These are phyloP conservation scores for Platycheirus rosarum DNA, from an alignment of 2,888 invertebrate species.

Conservation along the genomic window DNA sequence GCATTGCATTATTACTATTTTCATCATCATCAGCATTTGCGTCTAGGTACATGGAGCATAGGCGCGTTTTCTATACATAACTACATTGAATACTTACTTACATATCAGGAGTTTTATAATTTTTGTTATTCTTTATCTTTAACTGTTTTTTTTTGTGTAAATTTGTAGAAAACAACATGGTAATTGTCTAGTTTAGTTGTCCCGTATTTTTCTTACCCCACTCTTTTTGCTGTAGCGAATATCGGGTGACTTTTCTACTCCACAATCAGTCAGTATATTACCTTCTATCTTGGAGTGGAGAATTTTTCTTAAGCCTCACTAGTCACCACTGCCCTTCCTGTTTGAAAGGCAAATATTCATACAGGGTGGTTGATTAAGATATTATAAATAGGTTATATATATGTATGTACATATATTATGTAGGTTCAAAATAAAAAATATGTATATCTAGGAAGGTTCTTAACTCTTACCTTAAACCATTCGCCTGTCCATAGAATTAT, in stretches of 20 bases:
- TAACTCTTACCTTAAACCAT: too few relatives aligned
- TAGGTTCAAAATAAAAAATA: too few relatives aligned
- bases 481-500: too few relatives aligned
- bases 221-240: too few relatives aligned
- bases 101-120: conserved; percentile 71
- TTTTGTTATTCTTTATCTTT: conserved; percentile 72
- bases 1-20: conserved; percentile 73
- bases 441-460: too few relatives aligned
- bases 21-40: conserved; percentile 72
- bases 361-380: too few relatives aligned
- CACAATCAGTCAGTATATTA: too few relatives aligned
- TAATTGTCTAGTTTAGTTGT: conserved; percentile 69
- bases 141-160: conserved; percentile 62
- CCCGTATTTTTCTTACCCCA: too few relatives aligned
- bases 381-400: conserved; percentile 41
- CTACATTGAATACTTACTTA: conserved; percentile 68
- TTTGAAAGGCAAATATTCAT: conserved; percentile 4
- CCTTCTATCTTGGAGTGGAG: too few relatives aligned
- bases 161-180: conserved; percentile 70
- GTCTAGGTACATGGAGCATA: conserved; percentile 70
- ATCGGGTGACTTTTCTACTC: too few relatives aligned
- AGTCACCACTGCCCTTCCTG: too few relatives aligned
- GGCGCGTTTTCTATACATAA: conserved; percentile 44
- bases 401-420: conserved; percentile 30
- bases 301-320: too few relatives aligned